Base-by-base conservation (phyloP, 2,888 invertebrate species). In the Drosophila rellima region DNA sequence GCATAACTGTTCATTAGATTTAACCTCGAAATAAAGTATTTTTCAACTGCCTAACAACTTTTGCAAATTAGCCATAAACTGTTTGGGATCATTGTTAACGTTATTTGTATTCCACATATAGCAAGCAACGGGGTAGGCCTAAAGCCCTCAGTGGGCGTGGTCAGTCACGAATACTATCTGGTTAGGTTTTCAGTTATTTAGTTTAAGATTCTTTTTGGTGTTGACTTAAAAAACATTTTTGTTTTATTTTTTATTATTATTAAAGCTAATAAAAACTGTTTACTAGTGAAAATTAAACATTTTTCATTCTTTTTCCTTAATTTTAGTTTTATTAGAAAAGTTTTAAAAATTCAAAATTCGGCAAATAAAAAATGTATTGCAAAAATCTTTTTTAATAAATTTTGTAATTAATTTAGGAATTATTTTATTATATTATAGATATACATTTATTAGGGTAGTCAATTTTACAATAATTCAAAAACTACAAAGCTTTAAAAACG, bases 31-130 rank as follows among this genome's bases (percentile, higher is more conserved):
- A 31, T 29, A 31, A 17, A 20, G 31, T 18, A 33, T 33, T 50
- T 20, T 20, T 50, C 33, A 48, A 48, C 48, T 7, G 20, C 31
- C 18, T 33, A 7, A 6, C 7, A 20, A n/a, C 2, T 20, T 35
- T 18, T 35, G 29, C 42, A 42, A 42, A 31, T 47, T 33, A 13
- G 20, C 33, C 33, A 11, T n/a, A 33, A 50, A 50, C 20, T 10
- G 33, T 15, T 18, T 20, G n/a, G 20, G 13, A 33, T 48, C 33
- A 33, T 18, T 33, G 17, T 29, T 29, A 31, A 31, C 29, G 18
- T 40, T 31, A 18, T 31, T 18, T 13, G 18, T 33, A 3, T 8
- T 18, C 5, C 29, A 10, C 47, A 29, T 13, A 31, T 18, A 35
- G 8, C 8, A 8, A 33, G 18, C 18, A 31, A 11, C 18, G 3